Base-by-base conservation (phyloP, 2,113 vertebrate genomes). In the Ia io region DNA sequence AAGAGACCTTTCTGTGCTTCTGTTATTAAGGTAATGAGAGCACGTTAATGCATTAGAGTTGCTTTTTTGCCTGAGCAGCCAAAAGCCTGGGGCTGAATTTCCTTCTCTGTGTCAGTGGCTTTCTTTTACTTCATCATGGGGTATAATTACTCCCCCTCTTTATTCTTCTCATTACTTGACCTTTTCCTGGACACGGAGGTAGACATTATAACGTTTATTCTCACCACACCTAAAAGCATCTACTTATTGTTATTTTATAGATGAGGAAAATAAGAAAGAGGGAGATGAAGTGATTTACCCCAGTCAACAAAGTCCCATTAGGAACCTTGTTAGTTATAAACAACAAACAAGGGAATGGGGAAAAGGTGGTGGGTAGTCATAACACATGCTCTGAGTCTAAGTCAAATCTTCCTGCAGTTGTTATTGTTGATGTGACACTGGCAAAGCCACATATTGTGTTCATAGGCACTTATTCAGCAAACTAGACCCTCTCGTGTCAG, bases 71-170 rank as follows among this genome's bases (percentile, higher is more conserved):
- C 80, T 84, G 5, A 86, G 28, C 44, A 49, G 59, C 59, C 76
- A 51, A 49, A 89, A 79, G 25, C 53, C 14, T 28, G 4, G 20
- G 63, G 22, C 44, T 80, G 35, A 40, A 25, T 67, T 88, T 59
- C 84, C 69, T 76, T 84, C 74, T 87, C 23, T 17, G 40, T 70
- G 59, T 35, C 63, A 56, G 16, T 20, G 47, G 32, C 30, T 94
- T 95, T 73, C 76, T 87, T 94, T 49, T 44, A 63, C 28, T 93
- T 83, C 59, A 87, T 44, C 20, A 90, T 44, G 76, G 44, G 84
- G 14, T 73, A 44, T 82, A 95, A 93, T 80, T 90, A 80, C 42
- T 77, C 28, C 47, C 28, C 22, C 18, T 82, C 51, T 93, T 23
- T 88, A 9, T 13, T 82, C 6, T 40, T 94, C 49, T 93, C 85